A percentile compares a stretch with the other conserved stretches of the same genome.
Evolutionary conservation across 2,797 vertebrate genomes (phyloP).

Genomic region (Aulostomus chinensis): DNA sequence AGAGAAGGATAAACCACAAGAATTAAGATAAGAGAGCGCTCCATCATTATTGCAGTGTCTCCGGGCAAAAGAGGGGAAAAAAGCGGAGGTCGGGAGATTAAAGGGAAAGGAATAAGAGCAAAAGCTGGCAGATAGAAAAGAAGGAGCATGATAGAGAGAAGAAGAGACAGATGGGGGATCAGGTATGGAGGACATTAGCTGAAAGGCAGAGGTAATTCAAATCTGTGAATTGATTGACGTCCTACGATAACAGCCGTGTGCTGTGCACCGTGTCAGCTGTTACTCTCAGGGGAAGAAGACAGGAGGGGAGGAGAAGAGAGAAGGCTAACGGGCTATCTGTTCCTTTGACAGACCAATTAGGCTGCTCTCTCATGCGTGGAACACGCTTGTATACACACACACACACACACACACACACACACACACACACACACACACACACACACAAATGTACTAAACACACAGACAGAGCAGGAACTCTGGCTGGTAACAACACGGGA

Average conservation of each 20-base stretch:
- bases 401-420: too few relatives aligned
- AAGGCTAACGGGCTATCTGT: slow-evolving; percentile 43
- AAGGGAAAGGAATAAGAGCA: slow-evolving; percentile 7
- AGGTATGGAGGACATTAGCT: slow-evolving; percentile 54
- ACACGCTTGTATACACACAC: too few relatives aligned
- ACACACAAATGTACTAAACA: too few relatives aligned
- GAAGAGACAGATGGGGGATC: slow-evolving; percentile 25
- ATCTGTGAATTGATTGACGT: slow-evolving; percentile 69
- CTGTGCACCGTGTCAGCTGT: slow-evolving; percentile 34
- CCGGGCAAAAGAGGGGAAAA: not conserved
- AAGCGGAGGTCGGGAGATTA: slow-evolving; percentile 19
- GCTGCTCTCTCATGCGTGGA: too few relatives aligned
- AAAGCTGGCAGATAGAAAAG: not conserved
- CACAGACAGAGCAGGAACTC: too few relatives aligned
- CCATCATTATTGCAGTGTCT: slow-evolving; percentile 1
- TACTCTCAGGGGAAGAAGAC: slow-evolving; percentile 31
- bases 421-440: too few relatives aligned
- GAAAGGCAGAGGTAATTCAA: slow-evolving; percentile 66
- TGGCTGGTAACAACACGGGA: too few relatives aligned
- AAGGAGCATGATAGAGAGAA: too few relatives aligned
- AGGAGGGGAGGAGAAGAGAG: not conserved
- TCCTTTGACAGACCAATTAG: slow-evolving; percentile 72
- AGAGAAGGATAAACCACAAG: not conserved
- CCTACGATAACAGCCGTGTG: slow-evolving; percentile 42
- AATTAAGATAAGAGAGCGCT: not conserved